These are phyloP conservation scores for Araneus ventricosus DNA, from an alignment of 1,140 invertebrate species.

Conservation along the genomic window DNA sequence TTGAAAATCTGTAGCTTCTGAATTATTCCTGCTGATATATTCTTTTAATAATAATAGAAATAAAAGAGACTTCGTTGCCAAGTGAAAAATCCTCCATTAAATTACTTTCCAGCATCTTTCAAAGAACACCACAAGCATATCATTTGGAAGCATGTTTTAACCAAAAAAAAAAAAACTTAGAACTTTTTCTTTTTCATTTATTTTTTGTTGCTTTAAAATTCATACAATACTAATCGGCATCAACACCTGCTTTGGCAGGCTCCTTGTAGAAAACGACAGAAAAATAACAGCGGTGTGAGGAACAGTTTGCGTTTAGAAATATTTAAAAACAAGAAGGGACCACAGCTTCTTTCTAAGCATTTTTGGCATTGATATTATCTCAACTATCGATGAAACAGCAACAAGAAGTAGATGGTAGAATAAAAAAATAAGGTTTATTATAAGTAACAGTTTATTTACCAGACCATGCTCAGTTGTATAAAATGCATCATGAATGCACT, in stretches of 20 bases:
- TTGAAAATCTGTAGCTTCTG: too few relatives aligned
- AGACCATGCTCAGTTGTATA: constrained; percentile 43
- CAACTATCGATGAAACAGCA: constrained; percentile 52
- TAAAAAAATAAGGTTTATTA: constrained; percentile 60
- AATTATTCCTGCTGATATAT: too few relatives aligned
- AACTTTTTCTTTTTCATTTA: too few relatives aligned
- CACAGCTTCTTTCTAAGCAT: background rate
- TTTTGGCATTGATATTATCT: constrained; percentile 34
- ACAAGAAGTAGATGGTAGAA: constrained; percentile 53
- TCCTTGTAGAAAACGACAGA: background rate
- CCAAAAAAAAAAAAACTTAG: too few relatives aligned
- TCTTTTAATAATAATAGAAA: too few relatives aligned
- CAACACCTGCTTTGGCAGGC: background rate
- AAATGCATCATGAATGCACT: constrained; percentile 48
- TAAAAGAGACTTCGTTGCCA: background rate
- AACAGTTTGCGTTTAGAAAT: background rate
- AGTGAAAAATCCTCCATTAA: background rate
- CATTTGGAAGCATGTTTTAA: too few relatives aligned
- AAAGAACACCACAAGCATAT: background rate
- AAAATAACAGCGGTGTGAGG: background rate
- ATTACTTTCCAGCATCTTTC: background rate
- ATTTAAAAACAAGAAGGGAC: background rate
- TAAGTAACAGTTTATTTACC: constrained; percentile 46
- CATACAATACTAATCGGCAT: background rate
- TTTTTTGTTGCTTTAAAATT: background rate